These are phyloP conservation scores for Armadillidium nasatum DNA, from an alignment of 1,140 invertebrate species.

Conservation along the genomic window DNA sequence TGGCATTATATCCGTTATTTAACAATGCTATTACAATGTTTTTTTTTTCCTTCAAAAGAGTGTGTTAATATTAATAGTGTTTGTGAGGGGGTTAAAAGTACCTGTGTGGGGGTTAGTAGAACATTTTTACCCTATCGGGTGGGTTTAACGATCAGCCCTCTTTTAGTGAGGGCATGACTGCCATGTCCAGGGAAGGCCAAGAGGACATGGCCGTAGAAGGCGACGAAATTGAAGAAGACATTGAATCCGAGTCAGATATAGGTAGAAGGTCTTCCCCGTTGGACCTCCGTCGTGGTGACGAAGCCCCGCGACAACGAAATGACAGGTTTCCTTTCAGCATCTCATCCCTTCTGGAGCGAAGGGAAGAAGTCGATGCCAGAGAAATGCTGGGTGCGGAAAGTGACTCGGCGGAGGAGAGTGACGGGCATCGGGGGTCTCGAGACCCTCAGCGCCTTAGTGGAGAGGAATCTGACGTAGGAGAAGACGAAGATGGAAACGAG, in stretches of 20 bases:
- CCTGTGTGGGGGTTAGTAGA: no score
- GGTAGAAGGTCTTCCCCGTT: conserved; percentile 35
- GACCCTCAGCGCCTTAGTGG: conserved; percentile 36
- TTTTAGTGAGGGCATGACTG: conserved; percentile 29
- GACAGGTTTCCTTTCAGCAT: conserved; percentile 41
- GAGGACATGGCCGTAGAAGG: conserved; percentile 37
- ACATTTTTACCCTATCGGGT: background rate
- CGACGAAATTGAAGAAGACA: conserved; percentile 24
- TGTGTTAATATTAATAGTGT: no score
- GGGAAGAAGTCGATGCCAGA: background rate
- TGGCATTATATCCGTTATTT: no score
- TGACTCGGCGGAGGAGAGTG: conserved; percentile 32
- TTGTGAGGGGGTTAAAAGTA: no score
- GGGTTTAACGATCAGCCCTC: conserved; percentile 21
- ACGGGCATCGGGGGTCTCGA: conserved; percentile 30
- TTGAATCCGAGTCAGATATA: conserved; percentile 22
- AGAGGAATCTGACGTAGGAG: conserved; percentile 35
- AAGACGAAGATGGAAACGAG: conserved; percentile 38
- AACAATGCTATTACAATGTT: no score
- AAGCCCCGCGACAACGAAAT: conserved; percentile 34
- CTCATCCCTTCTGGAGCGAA: conserved; percentile 32
- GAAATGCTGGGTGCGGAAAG: conserved; percentile 10
- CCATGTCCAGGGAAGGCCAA: conserved; percentile 40
- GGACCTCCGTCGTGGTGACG: conserved; percentile 39
- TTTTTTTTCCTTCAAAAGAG: no score